A percentile compares a stretch with the other conserved stretches of the same genome.
phyloP scores from a whole-genome alignment of 1,140 invertebrate genomes.

The Atopsyche davidsoni region DNA sequence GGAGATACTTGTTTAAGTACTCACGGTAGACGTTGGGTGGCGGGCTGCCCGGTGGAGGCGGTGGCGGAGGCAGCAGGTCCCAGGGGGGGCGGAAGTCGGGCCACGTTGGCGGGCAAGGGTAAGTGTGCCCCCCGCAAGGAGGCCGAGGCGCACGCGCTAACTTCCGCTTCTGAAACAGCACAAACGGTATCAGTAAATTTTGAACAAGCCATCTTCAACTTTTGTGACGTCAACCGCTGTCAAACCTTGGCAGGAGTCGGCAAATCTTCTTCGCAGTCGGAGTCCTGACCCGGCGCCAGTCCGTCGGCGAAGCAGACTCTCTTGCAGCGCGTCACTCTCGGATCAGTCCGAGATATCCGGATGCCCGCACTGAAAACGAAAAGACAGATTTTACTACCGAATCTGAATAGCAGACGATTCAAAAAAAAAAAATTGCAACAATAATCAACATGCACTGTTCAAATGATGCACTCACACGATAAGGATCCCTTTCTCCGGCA shows the following conservation, averaged over 20 bases:
- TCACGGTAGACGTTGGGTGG: conserved; percentile 20
- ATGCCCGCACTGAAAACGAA: conserved; percentile 13
- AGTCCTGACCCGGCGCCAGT: conserved; percentile 46
- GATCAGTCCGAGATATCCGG: conserved; percentile 14
- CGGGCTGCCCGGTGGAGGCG: conserved; percentile 26
- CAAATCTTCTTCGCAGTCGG: conserved; percentile 39
- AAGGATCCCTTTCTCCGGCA: conserved; percentile 28
- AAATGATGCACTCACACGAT: conserved; percentile 24
- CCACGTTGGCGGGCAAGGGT: conserved; percentile 25
- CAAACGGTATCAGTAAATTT: neutral
- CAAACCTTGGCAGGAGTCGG: neutral
- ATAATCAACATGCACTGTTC: neutral
- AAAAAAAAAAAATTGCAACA: neutral
- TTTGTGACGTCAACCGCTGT: too few relatives aligned
- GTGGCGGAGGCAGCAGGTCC: conserved; percentile 27
- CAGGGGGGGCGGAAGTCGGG: conserved; percentile 21
- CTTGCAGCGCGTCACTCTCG: conserved; percentile 29
- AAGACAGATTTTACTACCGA: neutral
- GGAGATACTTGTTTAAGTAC: too few relatives aligned
- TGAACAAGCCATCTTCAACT: neutral
- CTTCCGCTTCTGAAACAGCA: conserved; percentile 1
- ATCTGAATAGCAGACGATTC: too few relatives aligned
- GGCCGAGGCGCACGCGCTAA: neutral
- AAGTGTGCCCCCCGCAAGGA: conserved; percentile 22
- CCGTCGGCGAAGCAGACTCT: conserved; percentile 47